Evolutionary conservation across 2,888 invertebrate species (phyloP).

Genomic region (Schrankia costaestrigalis): DNA sequence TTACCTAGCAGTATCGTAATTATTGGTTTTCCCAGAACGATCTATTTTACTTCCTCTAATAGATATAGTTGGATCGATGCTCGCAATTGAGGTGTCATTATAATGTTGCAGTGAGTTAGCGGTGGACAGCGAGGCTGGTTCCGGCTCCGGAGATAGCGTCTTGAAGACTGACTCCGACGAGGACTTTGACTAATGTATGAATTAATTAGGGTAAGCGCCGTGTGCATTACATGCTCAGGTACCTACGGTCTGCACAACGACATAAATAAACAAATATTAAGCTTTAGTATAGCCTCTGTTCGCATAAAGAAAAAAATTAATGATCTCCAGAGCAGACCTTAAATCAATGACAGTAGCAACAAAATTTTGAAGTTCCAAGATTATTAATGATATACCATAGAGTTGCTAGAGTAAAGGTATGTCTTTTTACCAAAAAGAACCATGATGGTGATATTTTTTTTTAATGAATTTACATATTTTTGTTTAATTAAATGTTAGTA

Average conservation of each 20-base stretch:
- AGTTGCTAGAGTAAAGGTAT: constrained; percentile 5
- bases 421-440: background rate
- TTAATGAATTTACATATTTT: constrained; percentile 9
- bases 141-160: constrained; percentile 74
- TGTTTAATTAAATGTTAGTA: constrained; percentile 12
- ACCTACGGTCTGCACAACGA: constrained; percentile 16
- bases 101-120: constrained; percentile 60
- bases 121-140: constrained; percentile 70
- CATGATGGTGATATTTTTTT: constrained; percentile 8
- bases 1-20: too few species aligned
- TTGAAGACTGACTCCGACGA: constrained; percentile 76
- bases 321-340: too few species aligned
- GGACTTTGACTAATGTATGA: constrained; percentile 61
- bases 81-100: too few species aligned
- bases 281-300: too few species aligned
- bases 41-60: too few species aligned
- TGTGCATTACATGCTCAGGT: constrained; percentile 24
- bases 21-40: too few species aligned
- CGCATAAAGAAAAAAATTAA: too few species aligned
- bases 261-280: constrained; percentile 1
- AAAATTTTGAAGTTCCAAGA: constrained; percentile 24
- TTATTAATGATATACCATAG: constrained; percentile 5
- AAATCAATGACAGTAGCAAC: too few species aligned
- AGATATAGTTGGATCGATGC: too few species aligned
- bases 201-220: constrained; percentile 37